Evolutionary conservation across 2,888 invertebrate genomes (phyloP).

Genomic region (Chymomyza fuscimana): DNA sequence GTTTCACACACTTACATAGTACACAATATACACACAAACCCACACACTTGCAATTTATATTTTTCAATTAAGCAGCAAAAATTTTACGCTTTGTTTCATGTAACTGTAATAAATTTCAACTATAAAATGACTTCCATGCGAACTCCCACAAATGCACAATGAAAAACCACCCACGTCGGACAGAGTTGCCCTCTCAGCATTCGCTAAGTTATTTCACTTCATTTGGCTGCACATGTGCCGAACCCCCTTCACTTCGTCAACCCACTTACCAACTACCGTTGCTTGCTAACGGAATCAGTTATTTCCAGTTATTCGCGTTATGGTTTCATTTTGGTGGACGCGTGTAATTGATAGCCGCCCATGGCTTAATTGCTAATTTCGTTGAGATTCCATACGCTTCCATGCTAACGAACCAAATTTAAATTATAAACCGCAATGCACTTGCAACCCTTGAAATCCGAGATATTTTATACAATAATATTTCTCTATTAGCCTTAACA

Average conservation of each 20-base stretch:
- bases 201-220: conserved; percentile 54
- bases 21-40: conserved; percentile 18
- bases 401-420: neutral
- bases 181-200: neutral
- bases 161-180: neutral
- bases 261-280: neutral
- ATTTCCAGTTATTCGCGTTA: conserved; percentile 48
- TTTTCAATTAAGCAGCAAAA: conserved; percentile 74
- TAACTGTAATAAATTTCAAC: conserved; percentile 69
- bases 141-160: neutral
- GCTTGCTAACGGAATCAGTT: conserved; percentile 21
- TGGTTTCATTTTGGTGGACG: conserved; percentile 64
- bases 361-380: conserved; percentile 67
- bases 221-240: conserved; percentile 55
- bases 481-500: conserved; percentile 12
- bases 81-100: conserved; percentile 69
- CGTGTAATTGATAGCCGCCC: conserved; percentile 69
- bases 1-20: conserved; percentile 20
- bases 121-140: conserved; percentile 30
- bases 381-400: conserved; percentile 6
- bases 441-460: conserved; percentile 19
- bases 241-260: neutral
- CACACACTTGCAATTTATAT: conserved; percentile 67
- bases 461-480: neutral
- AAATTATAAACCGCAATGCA: conserved; percentile 13